Conservation (phyloP, 1,140 invertebrate species). For the Drosophila ficusphila region DNA sequence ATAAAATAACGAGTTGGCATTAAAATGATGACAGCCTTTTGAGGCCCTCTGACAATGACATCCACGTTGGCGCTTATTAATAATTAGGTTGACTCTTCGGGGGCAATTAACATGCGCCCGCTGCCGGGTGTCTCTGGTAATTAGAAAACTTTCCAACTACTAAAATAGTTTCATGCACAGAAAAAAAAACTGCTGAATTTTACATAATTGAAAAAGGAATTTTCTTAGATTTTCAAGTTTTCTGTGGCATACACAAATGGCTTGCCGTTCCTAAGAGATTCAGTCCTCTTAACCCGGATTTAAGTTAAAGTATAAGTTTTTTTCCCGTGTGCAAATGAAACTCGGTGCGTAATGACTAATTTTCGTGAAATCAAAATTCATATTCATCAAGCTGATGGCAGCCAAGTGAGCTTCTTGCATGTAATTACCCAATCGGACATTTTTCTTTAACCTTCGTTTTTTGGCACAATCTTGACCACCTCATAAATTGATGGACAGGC, state of each 20-base stretch:
- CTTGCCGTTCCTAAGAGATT: no score
- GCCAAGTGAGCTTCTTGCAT: conserved; percentile 38
- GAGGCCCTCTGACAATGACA: conserved; percentile 65
- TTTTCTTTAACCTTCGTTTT: conserved; percentile 31
- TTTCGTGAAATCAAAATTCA: conserved; percentile 47
- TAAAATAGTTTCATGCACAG: conserved; percentile 36
- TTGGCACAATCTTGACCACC: conserved; percentile 78
- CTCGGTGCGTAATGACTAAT: conserved; percentile 10
- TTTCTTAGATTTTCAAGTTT: no score
- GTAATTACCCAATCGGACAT: conserved; percentile 62
- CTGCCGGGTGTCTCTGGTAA: conserved; percentile 37
- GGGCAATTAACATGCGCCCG: conserved; percentile 32
- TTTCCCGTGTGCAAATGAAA: neutral
- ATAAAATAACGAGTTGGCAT: conserved; percentile 81
- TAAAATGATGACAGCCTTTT: conserved; percentile 75
- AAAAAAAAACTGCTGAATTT: neutral
- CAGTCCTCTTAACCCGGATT: no score
- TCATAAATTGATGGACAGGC: conserved; percentile 67
- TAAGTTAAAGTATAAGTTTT: neutral
- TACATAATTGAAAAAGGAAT: no score
- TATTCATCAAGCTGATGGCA: conserved; percentile 70
- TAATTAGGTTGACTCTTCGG: conserved; percentile 70
- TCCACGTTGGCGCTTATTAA: conserved; percentile 75
- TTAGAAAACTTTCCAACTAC: conserved; percentile 67
- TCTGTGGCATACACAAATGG: no score